These are phyloP conservation scores for Caenorhabditis sp. DNA, from an alignment of 2,888 invertebrate species.

Conservation along the genomic window DNA sequence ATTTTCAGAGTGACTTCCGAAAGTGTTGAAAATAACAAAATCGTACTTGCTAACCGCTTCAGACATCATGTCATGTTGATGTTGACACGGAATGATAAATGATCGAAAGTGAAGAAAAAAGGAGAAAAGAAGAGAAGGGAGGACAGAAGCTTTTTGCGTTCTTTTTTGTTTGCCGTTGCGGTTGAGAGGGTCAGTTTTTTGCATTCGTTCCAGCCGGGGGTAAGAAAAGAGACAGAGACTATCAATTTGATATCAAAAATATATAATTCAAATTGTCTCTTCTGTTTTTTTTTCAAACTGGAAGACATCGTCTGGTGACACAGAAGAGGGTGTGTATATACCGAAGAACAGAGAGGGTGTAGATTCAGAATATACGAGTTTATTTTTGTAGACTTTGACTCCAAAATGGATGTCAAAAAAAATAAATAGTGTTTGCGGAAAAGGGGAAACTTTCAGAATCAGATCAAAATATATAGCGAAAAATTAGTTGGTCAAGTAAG, in stretches of 20 bases:
- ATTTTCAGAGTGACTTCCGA: constrained; percentile 28
- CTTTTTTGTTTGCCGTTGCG: constrained; percentile 33
- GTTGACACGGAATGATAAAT: constrained; percentile 47
- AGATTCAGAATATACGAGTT: constrained; percentile 40
- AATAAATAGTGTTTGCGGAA: not conserved
- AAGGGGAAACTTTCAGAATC: not conserved
- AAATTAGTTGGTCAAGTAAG: constrained; percentile 18
- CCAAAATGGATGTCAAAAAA: not conserved
- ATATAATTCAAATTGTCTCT: constrained; percentile 20
- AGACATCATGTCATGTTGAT: constrained; percentile 33
- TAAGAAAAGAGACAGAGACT: not conserved
- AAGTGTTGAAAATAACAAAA: constrained; percentile 23
- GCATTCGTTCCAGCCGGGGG: constrained; percentile 28
- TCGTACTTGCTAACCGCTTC: constrained; percentile 38
- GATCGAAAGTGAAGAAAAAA: constrained; percentile 30
- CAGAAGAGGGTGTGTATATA: constrained; percentile 18
- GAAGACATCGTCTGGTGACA: constrained; percentile 9
- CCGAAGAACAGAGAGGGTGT: constrained; percentile 1
- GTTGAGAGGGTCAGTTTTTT: constrained; percentile 28
- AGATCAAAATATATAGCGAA: constrained; percentile 8
- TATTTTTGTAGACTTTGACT: constrained; percentile 18
- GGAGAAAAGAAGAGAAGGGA: not conserved
- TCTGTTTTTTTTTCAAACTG: constrained; percentile 21
- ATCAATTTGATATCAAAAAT: not conserved
- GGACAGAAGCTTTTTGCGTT: constrained; percentile 36